Evolutionary conservation across 2,113 vertebrate species (phyloP).

Genomic region (Stigmatopora argus): DNA sequence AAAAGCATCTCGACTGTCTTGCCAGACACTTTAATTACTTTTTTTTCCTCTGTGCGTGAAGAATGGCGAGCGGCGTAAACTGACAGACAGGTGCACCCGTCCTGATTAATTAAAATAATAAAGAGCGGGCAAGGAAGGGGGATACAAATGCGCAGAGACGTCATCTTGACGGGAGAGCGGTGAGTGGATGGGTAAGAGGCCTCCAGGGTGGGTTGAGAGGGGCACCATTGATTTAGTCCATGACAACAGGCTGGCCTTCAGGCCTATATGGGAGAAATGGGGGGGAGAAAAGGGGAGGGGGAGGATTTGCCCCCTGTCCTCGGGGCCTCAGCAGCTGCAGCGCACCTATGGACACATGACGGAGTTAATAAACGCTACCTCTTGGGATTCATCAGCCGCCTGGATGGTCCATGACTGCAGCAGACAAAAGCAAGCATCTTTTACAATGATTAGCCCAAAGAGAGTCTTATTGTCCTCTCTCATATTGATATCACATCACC

Average conservation of each 20-base stretch:
- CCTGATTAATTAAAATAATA: slow-evolving; percentile 72
- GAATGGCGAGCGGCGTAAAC: slow-evolving; percentile 40
- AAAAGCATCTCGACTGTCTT: slow-evolving; percentile 59
- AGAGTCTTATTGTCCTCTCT: slow-evolving; percentile 45
- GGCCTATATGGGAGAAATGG: slow-evolving; percentile 38
- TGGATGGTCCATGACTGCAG: slow-evolving; percentile 53
- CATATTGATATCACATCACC: slow-evolving; percentile 23
- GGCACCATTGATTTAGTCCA: slow-evolving; percentile 65
- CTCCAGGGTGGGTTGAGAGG: slow-evolving; percentile 19
- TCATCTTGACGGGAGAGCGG: slow-evolving; percentile 44
- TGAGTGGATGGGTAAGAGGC: slow-evolving; percentile 21
- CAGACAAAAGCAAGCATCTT: slow-evolving; percentile 50
- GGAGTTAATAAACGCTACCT: slow-evolving; percentile 66
- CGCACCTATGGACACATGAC: slow-evolving; percentile 53
- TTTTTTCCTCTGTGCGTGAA: slow-evolving; percentile 36
- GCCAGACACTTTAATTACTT: slow-evolving; percentile 68
- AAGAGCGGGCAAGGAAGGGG: slow-evolving; percentile 41
- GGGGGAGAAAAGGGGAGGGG: not conserved
- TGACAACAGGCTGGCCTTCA: slow-evolving; percentile 59
- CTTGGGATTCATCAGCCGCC: slow-evolving; percentile 63
- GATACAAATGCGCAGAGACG: slow-evolving; percentile 43
- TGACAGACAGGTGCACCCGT: slow-evolving; percentile 70
- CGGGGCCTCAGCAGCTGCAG: slow-evolving; percentile 46
- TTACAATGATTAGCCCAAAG: slow-evolving; percentile 55
- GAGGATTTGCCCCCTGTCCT: slow-evolving; percentile 30